These are phyloP conservation scores for Sphyrna mokarran DNA, from an alignment of 2,113 vertebrate genomes.

Conservation along the genomic window DNA sequence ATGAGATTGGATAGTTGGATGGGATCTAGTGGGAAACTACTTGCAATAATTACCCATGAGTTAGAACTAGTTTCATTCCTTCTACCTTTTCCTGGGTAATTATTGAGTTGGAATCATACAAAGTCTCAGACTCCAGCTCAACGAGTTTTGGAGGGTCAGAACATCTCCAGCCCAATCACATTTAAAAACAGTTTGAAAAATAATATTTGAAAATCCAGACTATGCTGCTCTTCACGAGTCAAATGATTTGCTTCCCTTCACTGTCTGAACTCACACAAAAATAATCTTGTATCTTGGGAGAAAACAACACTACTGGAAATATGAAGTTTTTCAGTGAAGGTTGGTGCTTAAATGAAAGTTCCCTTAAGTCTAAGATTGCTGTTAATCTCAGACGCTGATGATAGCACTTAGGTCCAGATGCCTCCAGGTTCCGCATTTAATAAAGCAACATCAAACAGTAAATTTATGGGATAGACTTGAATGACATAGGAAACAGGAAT, in stretches of 20 bases:
- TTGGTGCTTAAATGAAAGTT: not conserved
- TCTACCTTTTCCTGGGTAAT: too few relatives aligned
- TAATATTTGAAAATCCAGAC: not conserved
- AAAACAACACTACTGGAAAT: not conserved
- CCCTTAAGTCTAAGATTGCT: not conserved
- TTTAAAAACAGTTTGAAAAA: not conserved
- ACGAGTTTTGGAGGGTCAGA: too few relatives aligned
- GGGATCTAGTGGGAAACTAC: too few relatives aligned
- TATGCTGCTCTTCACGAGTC: not conserved
- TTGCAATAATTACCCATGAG: too few relatives aligned
- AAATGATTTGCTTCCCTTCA: not conserved
- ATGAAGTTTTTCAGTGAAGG: not conserved
- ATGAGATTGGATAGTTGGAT: too few relatives aligned
- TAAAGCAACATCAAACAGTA: not conserved
- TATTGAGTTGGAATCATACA: too few relatives aligned
- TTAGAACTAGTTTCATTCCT: too few relatives aligned
- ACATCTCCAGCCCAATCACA: not conserved
- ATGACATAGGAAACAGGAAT: not conserved
- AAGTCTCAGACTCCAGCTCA: too few relatives aligned
- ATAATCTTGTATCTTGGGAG: too few relatives aligned
- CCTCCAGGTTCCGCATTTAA: not conserved
- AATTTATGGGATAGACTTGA: not conserved
- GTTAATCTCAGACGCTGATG: not conserved
- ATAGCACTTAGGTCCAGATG: not conserved
- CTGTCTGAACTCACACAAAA: not conserved